Evolutionary conservation across 2,113 vertebrate species (phyloP).

Genomic region (Cochlearius cochlearius): DNA sequence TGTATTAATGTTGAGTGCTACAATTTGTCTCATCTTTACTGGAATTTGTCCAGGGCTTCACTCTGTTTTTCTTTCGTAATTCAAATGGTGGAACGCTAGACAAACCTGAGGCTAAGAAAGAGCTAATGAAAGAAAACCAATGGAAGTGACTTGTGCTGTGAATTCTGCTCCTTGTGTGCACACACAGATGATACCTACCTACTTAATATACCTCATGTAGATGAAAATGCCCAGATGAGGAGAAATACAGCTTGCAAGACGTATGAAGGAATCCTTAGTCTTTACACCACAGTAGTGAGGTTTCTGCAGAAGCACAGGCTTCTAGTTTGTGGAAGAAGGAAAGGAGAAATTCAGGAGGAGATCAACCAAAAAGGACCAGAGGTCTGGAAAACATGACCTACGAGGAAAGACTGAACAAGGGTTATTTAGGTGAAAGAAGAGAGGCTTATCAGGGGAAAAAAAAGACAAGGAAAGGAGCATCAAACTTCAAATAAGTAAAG

Average conservation of each 20-base stretch:
- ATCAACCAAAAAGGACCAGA: neutral
- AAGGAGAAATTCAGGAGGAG: neutral
- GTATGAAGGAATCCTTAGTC: neutral
- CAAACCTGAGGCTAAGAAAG: neutral
- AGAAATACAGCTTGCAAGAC: neutral
- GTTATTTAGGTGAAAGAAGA: neutral
- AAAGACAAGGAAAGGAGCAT: neutral
- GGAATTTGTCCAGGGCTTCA: neutral
- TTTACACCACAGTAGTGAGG: neutral
- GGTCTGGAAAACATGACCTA: neutral
- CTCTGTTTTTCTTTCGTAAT: neutral
- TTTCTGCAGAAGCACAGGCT: neutral
- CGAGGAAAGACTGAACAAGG: neutral
- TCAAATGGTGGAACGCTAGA: neutral
- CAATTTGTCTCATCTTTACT: neutral
- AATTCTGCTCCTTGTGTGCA: neutral
- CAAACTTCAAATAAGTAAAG: neutral
- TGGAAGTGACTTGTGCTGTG: neutral
- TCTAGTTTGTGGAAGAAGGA: neutral
- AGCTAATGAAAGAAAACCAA: neutral
- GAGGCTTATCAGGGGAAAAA: neutral
- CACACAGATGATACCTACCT: neutral
- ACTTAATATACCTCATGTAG: neutral
- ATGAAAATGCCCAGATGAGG: neutral
- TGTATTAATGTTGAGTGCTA: neutral